A percentile compares a stretch with the other conserved stretches of the same genome.
Conservation (phyloP, 2,888 invertebrate species). For the Micoletzkya japonica region DNA sequence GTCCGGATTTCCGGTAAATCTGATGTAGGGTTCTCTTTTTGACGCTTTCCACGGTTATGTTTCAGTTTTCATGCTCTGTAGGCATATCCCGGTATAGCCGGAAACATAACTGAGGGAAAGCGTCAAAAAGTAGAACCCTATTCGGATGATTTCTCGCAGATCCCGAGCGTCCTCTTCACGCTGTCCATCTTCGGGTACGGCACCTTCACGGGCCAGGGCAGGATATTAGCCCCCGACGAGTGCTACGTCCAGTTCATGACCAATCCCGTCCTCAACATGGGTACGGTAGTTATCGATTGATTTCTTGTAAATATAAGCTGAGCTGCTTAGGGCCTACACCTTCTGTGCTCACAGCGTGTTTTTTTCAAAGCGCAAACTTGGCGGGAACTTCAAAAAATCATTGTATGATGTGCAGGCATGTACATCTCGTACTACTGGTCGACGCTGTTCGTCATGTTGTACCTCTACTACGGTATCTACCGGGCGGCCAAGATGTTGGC, state of each 20-base stretch:
- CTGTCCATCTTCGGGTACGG: conserved; percentile 99
- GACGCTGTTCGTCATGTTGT: conserved; percentile 89
- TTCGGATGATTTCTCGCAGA: conserved; percentile 38
- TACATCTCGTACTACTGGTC: conserved; percentile 84
- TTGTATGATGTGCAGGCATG: conserved; percentile 42
- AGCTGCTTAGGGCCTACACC: no score
- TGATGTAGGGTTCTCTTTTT: no score
- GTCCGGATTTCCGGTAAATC: no score
- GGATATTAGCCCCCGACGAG: conserved; percentile 56
- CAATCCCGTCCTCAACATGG: conserved; percentile 94
- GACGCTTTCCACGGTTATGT: no score
- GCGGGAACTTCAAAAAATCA: not conserved
- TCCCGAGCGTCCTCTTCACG: conserved; percentile 92
- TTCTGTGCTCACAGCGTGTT: no score
- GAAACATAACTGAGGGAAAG: not conserved
- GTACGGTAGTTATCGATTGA: conserved; percentile 80
- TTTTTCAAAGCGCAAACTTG: not conserved
- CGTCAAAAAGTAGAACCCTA: no score
- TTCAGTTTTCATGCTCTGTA: no score
- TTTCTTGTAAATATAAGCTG: no score
- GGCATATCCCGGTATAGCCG: no score
- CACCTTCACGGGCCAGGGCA: conserved; percentile 74
- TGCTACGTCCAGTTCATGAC: conserved; percentile 79
- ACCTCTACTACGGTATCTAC: conserved; percentile 80
- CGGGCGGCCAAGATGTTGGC: conserved; percentile 60